Base-by-base conservation (phyloP, 2,888 invertebrate species). In the Drosophila imparisetae region DNA sequence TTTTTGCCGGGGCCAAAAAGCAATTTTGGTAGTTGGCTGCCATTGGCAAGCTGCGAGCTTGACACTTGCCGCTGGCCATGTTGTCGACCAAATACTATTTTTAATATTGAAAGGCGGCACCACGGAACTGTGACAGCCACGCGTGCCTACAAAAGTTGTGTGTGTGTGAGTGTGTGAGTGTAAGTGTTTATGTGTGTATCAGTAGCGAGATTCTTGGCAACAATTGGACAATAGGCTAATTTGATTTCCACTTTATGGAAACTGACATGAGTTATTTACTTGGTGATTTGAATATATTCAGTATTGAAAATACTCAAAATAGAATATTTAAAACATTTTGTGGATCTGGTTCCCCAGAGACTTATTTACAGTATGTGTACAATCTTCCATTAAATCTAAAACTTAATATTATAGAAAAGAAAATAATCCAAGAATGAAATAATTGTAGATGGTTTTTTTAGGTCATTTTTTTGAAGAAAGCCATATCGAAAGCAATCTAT, bases 81-180 rank as follows among this genome's bases (percentile, higher is more conserved):
- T 67, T 70, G 80, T 75, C 80, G 78, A 80, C 81, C 81, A 71
- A 83, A 73, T 81, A 86, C 80, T 86, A 81, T 86, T 83, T 84
- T 81, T 81, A 81, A 81, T 85, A 85, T 83, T 83, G 72, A 75
- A 81, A 72, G 60, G 75, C 78, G 59, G 57, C 80, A 66, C 8
- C 24, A 45, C 45, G 45, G 24, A 71, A 75, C 66, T 71, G 67
- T 27, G 57, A 48, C 69, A 74, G 42, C 60, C 66, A 77, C 64
- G 30, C 34, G 48, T 58, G 53, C 2, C 4, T 38, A 2, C 29
- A 6, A 11, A 18, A 54, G 18, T 13, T 32, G 30, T 29, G 32
- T 55, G 32, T 55, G 54, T 52, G 36, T 62, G 21, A 21, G 32
- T n/a, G 34, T 29, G 32, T 45, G 36, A 57, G 27, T 27, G 42